Evolutionary conservation across 2,797 vertebrate species (phyloP).

Genomic region (Oreonectes daqikongensis): DNA sequence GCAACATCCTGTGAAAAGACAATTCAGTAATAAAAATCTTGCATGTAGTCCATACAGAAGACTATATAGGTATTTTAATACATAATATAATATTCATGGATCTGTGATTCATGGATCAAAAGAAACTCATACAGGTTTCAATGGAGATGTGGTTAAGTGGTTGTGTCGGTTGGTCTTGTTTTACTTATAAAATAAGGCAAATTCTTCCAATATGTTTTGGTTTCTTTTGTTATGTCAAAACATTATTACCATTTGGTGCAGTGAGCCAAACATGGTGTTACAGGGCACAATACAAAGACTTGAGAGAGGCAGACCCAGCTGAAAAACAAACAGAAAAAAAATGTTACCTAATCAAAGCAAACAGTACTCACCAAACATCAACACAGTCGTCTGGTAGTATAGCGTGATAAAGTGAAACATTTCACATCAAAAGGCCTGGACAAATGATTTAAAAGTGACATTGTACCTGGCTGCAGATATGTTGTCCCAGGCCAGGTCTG

Average conservation of each 20-base stretch:
- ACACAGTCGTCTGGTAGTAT: background rate
- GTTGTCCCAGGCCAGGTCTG: constrained; percentile 88
- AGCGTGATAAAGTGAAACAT: background rate
- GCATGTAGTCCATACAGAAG: background rate
- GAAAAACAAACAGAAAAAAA: constrained; percentile 47
- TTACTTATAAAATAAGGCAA: background rate
- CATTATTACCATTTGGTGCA: constrained; percentile 99
- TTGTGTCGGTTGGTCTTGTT: background rate
- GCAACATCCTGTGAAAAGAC: constrained; percentile 85
- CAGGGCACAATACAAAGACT: constrained; percentile 93
- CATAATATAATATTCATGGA: no score
- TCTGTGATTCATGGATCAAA: no score
- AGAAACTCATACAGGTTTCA: no score
- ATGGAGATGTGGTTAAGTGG: no score
- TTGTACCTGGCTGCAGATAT: constrained; percentile 90
- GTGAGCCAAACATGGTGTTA: constrained; percentile 97
- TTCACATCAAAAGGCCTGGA: background rate
- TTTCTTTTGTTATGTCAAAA: no score
- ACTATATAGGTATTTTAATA: no score
- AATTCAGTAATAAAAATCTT: constrained; percentile 1
- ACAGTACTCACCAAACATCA: background rate
- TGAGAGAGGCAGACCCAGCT: constrained; percentile 92
- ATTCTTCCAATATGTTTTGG: no score
- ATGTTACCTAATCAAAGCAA: constrained; percentile 5
- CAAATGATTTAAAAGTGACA: constrained; percentile 26